These are phyloP conservation scores for Chaetodon trifasciatus DNA, from an alignment of 2,797 vertebrate species.

Conservation along the genomic window DNA sequence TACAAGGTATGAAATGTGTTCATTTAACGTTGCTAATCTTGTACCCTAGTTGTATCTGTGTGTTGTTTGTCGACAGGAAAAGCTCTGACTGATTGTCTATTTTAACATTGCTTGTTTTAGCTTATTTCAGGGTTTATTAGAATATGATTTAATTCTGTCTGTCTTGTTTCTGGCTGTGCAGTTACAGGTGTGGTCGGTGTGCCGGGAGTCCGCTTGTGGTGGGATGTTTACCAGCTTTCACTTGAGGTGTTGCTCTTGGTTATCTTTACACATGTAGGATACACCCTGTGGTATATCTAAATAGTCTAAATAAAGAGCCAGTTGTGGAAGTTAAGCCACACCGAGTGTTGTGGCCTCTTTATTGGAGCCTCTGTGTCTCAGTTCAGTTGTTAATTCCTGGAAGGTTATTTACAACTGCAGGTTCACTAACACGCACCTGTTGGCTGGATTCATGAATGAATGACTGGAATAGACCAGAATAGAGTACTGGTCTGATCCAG, in stretches of 20 bases:
- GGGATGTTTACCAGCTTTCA: slow-evolving; percentile 17
- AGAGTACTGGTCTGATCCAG: background rate
- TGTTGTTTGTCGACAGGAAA: background rate
- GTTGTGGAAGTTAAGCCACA: slow-evolving; percentile 2
- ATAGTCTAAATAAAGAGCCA: slow-evolving; percentile 27
- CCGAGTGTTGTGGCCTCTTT: slow-evolving; percentile 4
- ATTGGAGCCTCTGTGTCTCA: background rate
- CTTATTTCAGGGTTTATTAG: slow-evolving; percentile 6
- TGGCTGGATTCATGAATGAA: slow-evolving; percentile 1
- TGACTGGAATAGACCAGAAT: background rate
- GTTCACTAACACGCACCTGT: background rate
- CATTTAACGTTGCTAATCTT: background rate
- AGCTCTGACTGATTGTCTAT: slow-evolving; percentile 1
- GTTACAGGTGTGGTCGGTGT: slow-evolving; percentile 13
- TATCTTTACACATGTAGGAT: slow-evolving; percentile 31
- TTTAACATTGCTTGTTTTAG: slow-evolving; percentile 6
- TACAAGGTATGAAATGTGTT: background rate
- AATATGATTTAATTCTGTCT: background rate
- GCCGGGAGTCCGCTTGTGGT: background rate
- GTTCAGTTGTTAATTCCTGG: slow-evolving; percentile 7
- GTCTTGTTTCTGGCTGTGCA: slow-evolving; percentile 1
- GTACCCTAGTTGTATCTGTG: background rate
- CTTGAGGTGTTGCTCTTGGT: slow-evolving; percentile 28
- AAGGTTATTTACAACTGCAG: slow-evolving; percentile 1
- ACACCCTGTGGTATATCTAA: background rate